These are phyloP conservation scores for Triplophysa siluroides DNA, from an alignment of 2,113 vertebrate species.

Conservation along the genomic window DNA sequence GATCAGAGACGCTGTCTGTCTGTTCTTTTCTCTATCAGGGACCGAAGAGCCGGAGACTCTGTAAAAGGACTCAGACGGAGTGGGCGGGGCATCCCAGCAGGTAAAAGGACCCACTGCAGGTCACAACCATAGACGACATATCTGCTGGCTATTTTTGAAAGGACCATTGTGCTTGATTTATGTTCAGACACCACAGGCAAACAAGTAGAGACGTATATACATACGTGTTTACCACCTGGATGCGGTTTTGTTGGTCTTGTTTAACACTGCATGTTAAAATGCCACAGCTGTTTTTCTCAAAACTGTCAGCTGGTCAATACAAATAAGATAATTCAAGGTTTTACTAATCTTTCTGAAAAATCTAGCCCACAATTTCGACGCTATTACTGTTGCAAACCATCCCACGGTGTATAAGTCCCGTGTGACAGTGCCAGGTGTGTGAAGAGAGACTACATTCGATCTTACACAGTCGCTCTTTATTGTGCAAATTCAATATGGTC, in stretches of 20 bases:
- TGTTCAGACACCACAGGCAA: neutral
- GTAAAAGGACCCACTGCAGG: constrained; percentile 41
- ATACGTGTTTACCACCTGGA: neutral
- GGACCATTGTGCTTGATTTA: constrained; percentile 33
- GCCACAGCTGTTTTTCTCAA: neutral
- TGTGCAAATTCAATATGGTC: neutral
- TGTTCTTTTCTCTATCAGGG: constrained; percentile 26
- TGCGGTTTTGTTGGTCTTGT: neutral
- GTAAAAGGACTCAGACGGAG: constrained; percentile 26
- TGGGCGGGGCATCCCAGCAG: constrained; percentile 37
- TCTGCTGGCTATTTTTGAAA: constrained; percentile 41
- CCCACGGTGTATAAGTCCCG: neutral
- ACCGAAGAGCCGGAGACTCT: constrained; percentile 15
- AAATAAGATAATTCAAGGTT: no score
- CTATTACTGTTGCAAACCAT: neutral
- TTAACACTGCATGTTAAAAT: neutral
- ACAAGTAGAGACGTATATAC: neutral
- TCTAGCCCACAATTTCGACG: no score
- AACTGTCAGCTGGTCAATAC: neutral
- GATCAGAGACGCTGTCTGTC: constrained; percentile 37
- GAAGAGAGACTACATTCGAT: neutral
- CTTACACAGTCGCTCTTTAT: neutral
- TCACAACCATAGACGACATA: constrained; percentile 28
- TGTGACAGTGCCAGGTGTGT: neutral
- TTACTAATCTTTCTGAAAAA: no score